Evolutionary conservation across 1,140 invertebrate genomes (phyloP).

Genomic region (Camponotus pennsylvanicus): DNA sequence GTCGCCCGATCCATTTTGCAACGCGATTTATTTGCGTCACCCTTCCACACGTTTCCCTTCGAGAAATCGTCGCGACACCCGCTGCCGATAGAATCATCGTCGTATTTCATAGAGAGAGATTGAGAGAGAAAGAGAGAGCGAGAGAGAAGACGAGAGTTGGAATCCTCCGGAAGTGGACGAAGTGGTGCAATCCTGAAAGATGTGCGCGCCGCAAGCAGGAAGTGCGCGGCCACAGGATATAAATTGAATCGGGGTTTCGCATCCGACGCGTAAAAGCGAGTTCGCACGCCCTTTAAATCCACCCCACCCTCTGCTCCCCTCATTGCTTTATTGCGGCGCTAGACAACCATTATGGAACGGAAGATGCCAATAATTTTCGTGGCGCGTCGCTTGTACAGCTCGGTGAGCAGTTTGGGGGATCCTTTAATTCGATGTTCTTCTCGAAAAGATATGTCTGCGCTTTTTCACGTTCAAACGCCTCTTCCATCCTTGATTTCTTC

Average conservation of each 20-base stretch:
- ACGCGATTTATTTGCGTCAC: slow-evolving; percentile 78
- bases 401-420: neutral
- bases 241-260: slow-evolving; percentile 83
- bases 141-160: slow-evolving; percentile 10
- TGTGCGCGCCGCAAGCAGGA: slow-evolving; percentile 76
- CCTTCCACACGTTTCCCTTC: slow-evolving; percentile 33
- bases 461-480: neutral
- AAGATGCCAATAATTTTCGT: slow-evolving; percentile 84
- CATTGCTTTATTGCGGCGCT: slow-evolving; percentile 66
- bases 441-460: slow-evolving; percentile 25
- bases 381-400: slow-evolving; percentile 29
- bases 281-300: slow-evolving; percentile 85
- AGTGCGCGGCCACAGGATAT: slow-evolving; percentile 78
- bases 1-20: slow-evolving; percentile 79
- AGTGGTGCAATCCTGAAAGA: slow-evolving; percentile 80
- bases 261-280: slow-evolving; percentile 83
- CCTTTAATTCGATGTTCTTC: slow-evolving; percentile 58
- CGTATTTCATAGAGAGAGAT: slow-evolving; percentile 71
- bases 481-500: neutral
- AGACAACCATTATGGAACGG: slow-evolving; percentile 82
- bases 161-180: slow-evolving; percentile 75
- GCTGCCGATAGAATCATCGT: slow-evolving; percentile 54
- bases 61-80: slow-evolving; percentile 43
- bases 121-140: neutral
- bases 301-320: slow-evolving; percentile 13